These are phyloP conservation scores for Coracopsis vasa DNA, from an alignment of 2,113 vertebrate genomes.

Conservation along the genomic window DNA sequence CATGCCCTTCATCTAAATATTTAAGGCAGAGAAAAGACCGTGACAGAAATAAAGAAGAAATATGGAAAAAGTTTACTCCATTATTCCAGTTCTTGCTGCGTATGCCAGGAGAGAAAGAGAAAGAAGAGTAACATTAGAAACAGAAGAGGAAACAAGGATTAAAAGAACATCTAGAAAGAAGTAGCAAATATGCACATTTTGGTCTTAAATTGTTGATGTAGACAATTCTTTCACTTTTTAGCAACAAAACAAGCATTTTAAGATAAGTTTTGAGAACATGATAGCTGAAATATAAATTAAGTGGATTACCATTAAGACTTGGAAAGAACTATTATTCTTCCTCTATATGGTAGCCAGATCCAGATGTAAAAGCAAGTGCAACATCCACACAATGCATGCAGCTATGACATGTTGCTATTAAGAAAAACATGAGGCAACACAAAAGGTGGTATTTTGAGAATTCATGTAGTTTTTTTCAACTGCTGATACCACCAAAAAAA, in stretches of 20 bases:
- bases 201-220: background rate
- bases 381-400: background rate
- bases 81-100: conserved; percentile 89
- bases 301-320: background rate
- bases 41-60: conserved; percentile 45
- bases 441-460: background rate
- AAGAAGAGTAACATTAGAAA: conserved; percentile 73
- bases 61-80: conserved; percentile 69
- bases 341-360: background rate
- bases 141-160: background rate
- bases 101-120: conserved; percentile 74
- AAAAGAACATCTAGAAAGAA: background rate
- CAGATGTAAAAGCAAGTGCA: background rate
- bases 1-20: conserved; percentile 19
- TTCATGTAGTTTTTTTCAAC: background rate
- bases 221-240: background rate
- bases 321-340: background rate
- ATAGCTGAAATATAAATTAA: background rate
- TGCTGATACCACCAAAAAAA: background rate
- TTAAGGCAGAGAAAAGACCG: conserved; percentile 31
- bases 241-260: background rate
- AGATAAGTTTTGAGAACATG: background rate
- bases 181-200: background rate
- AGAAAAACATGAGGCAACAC: background rate
- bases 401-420: background rate